Conservation (phyloP, 2,113 vertebrate genomes). For the Cheilinus undulatus region DNA sequence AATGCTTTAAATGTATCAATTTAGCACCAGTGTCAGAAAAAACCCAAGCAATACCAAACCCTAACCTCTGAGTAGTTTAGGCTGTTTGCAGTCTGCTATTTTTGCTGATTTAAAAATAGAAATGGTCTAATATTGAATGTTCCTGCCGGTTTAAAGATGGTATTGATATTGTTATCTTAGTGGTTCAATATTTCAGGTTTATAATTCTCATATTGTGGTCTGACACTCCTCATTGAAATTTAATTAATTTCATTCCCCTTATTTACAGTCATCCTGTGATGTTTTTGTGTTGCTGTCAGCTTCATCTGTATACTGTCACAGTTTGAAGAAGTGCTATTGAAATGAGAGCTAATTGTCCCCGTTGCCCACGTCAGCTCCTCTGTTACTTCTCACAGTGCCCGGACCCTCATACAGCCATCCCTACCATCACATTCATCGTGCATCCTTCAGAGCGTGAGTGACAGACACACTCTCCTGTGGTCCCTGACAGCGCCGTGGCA, state of each 20-base stretch:
- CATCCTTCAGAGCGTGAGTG: constrained; percentile 51
- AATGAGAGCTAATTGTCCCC: constrained; percentile 16
- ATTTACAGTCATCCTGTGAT: neutral
- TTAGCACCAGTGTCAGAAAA: no score
- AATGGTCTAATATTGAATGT: no score
- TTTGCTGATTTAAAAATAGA: no score
- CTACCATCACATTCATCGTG: constrained; percentile 31
- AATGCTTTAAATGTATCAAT: no score
- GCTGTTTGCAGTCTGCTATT: no score
- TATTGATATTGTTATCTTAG: no score
- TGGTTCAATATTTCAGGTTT: no score
- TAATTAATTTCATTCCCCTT: neutral
- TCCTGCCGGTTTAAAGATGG: no score
- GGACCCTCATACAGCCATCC: constrained; percentile 35
- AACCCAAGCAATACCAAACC: no score
- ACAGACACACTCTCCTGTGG: constrained; percentile 57
- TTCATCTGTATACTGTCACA: constrained; percentile 15
- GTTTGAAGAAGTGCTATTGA: constrained; percentile 5
- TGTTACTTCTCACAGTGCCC: constrained; percentile 15
- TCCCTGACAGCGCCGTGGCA: constrained; percentile 55
- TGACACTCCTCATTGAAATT: no score
- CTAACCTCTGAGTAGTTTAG: no score
- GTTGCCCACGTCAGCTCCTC: constrained; percentile 16
- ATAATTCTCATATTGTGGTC: no score
- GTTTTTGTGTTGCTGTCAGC: constrained; percentile 20